These are phyloP conservation scores for Anthopleura sola DNA, from an alignment of 64 coral and sea anemone species.

Conservation along the genomic window DNA sequence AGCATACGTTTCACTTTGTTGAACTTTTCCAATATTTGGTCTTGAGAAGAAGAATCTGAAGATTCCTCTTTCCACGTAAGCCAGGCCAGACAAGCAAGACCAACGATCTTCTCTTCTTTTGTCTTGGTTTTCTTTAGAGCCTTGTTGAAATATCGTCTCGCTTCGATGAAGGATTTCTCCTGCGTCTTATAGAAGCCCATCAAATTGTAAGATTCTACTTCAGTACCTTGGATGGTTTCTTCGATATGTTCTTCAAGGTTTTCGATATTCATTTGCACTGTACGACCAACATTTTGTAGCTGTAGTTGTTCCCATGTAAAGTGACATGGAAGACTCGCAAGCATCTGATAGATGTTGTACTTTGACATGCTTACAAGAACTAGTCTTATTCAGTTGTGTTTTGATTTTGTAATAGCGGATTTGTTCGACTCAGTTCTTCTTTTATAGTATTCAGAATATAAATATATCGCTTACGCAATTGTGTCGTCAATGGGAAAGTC, in stretches of 20 bases:
- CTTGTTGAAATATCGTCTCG: background rate
- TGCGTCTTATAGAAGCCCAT: conserved; percentile 10
- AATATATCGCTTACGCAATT: too few species aligned
- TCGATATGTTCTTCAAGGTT: background rate
- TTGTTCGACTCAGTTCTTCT: too few species aligned
- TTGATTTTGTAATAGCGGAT: too few species aligned
- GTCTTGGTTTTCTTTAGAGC: background rate
- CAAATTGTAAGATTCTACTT: conserved; percentile 9
- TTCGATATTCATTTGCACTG: background rate
- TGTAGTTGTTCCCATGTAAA: background rate
- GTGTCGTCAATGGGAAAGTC: too few species aligned
- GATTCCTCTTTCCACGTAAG: background rate
- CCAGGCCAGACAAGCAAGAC: background rate
- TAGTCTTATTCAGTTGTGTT: too few species aligned
- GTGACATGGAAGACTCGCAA: background rate
- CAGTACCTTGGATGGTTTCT: background rate
- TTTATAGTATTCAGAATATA: too few species aligned
- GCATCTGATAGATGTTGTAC: background rate
- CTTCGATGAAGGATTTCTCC: background rate
- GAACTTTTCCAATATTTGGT: background rate
- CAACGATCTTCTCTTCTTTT: conserved; percentile 3
- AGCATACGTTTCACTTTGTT: background rate
- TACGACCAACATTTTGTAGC: background rate
- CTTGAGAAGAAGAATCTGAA: background rate
- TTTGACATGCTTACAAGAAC: too few species aligned